Conservation (phyloP, 2,888 invertebrate species). For the Meteorus cinctellus region DNA sequence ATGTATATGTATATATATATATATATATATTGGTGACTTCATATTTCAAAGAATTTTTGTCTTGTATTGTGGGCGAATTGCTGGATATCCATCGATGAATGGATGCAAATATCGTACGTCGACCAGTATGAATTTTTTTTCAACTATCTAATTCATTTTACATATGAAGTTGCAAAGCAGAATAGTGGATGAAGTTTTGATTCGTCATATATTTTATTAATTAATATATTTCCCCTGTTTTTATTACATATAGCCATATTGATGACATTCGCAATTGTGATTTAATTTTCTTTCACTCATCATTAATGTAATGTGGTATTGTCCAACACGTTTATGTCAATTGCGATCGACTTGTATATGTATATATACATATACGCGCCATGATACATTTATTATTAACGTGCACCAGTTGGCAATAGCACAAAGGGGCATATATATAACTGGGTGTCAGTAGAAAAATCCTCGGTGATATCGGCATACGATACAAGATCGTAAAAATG, state of each 20-base stretch:
- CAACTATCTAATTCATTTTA: neutral
- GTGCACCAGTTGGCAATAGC: conserved; percentile 3
- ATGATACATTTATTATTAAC: conserved; percentile 24
- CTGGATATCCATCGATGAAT: neutral
- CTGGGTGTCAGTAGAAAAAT: conserved; percentile 2
- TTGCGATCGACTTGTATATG: conserved; percentile 1
- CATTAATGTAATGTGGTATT: conserved; percentile 14
- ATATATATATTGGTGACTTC: neutral
- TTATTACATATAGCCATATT: neutral
- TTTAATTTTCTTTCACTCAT: conserved; percentile 13
- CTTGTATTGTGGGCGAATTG: neutral
- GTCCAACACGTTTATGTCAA: conserved; percentile 20
- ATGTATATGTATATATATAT: too few species aligned
- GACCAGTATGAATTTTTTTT: neutral
- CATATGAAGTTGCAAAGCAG: neutral
- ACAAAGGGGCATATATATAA: conserved; percentile 14
- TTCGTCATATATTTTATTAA: conserved; percentile 4
- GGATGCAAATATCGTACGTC: neutral
- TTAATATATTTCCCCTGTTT: neutral
- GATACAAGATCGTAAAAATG: conserved; percentile 46
- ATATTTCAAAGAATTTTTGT: neutral
- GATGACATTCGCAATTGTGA: conserved; percentile 9
- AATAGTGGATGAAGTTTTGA: neutral
- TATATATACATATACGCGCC: neutral
- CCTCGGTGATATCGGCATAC: conserved; percentile 19